These are phyloP conservation scores for Euphonia xanthogaster DNA, from an alignment of 2,797 vertebrate genomes.

Conservation along the genomic window DNA sequence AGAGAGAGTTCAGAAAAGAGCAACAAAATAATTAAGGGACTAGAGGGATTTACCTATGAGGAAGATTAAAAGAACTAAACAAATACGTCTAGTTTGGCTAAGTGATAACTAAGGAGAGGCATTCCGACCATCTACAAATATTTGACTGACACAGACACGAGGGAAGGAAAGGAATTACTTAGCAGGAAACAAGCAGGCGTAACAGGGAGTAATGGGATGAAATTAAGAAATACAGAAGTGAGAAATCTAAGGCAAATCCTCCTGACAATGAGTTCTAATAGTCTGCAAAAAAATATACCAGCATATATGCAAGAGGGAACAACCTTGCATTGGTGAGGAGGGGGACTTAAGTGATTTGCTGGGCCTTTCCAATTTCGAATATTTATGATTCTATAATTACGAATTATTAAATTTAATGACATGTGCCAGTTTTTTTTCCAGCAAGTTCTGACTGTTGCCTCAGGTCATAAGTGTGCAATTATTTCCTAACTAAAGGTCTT, in stretches of 20 bases:
- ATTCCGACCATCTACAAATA: conserved; percentile 60
- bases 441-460: conserved; percentile 17
- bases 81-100: conserved; percentile 58
- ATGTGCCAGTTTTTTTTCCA: neutral
- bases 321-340: neutral
- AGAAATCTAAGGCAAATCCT: conserved; percentile 53
- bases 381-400: conserved; percentile 68
- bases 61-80: conserved; percentile 68
- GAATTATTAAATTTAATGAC: conserved; percentile 62
- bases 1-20: conserved; percentile 25
- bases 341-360: conserved; percentile 19
- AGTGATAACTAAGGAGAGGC: conserved; percentile 36
- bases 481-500: conserved; percentile 42
- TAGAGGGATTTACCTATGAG: conserved; percentile 45
- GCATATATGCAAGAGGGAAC: neutral
- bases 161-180: conserved; percentile 44
- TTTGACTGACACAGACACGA: conserved; percentile 45
- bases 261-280: conserved; percentile 16
- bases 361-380: conserved; percentile 56
- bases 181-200: conserved; percentile 23
- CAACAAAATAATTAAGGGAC: conserved; percentile 62
- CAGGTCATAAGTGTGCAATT: conserved; percentile 53
- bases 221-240: conserved; percentile 56
- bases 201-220: neutral
- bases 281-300: neutral